These are phyloP conservation scores for human (Homo sapiens) DNA, from an alignment of 2,113 vertebrate species.

Conservation along the genomic window GRCh38 chr1:157986501-157987000, in stretches of 20 bases:
- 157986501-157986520: background rate
- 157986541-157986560: background rate
- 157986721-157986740: background rate
- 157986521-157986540: background rate
- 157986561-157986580: background rate
- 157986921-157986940: background rate
- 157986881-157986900: background rate
- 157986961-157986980: background rate
- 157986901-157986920: background rate
- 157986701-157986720: background rate
- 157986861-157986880: background rate
- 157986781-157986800: background rate
- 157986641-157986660: background rate
- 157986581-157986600: background rate
- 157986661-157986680: background rate
- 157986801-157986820: background rate
- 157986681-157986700: background rate
- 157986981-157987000: background rate
- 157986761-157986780: background rate
- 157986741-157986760: background rate
- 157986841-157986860: background rate
- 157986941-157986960: background rate
- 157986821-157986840: background rate
- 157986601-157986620: background rate
- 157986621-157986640: background rate